phyloP scores from a whole-genome alignment of 2,113 vertebrate species.

The Dicaeum eximium region DNA sequence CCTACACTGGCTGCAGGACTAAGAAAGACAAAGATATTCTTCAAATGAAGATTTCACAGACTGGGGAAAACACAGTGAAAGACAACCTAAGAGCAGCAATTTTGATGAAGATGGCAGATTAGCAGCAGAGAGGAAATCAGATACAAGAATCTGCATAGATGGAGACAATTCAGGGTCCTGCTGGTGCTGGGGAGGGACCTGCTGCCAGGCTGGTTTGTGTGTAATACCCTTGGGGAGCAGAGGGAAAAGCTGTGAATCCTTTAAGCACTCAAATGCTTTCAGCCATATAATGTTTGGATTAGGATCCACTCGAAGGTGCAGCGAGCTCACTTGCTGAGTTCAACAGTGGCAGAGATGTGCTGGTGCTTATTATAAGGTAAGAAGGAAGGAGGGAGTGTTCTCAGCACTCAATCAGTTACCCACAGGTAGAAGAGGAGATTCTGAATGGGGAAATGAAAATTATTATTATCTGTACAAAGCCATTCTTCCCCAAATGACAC shows the following conservation, averaged over 20 bases:
- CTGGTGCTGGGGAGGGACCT: background rate
- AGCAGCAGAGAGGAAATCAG: background rate
- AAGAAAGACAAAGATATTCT: background rate
- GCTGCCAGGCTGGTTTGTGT: background rate
- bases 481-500: background rate
- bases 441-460: background rate
- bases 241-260: slow-evolving; percentile 20
- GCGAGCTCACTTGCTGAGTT: slow-evolving; percentile 9
- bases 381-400: background rate
- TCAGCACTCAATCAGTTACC: background rate
- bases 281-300: slow-evolving; percentile 37
- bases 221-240: background rate
- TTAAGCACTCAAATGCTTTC: slow-evolving; percentile 8
- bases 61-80: background rate
- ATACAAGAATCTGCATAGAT: background rate
- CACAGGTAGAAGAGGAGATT: background rate
- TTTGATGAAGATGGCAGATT: background rate
- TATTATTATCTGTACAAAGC: slow-evolving; percentile 7
- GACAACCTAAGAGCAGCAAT: background rate
- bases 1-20: background rate
- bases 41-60: background rate
- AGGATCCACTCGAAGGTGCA: slow-evolving; percentile 34
- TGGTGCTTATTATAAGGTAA: background rate
- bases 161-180: background rate
- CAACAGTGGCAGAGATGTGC: background rate